A percentile compares a stretch with the other conserved stretches of the same genome.
Evolutionary conservation across 2,797 vertebrate species (phyloP).

Genomic region (Scarus forsteni): DNA sequence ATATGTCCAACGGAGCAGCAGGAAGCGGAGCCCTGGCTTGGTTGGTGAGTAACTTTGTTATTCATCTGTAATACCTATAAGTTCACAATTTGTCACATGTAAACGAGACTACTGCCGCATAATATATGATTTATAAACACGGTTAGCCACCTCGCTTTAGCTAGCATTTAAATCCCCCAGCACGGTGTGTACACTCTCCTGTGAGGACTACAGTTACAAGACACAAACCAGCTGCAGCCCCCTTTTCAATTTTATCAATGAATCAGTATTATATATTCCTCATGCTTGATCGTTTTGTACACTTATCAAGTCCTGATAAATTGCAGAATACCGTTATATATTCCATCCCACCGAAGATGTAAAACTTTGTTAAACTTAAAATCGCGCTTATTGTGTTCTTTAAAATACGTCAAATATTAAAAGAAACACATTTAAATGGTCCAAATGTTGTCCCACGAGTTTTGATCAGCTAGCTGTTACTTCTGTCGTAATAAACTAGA

Average conservation of each 20-base stretch:
- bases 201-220: not conserved
- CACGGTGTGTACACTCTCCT: not conserved
- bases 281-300: not conserved
- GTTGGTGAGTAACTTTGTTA: slow-evolving; percentile 87
- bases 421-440: too few species aligned
- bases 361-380: too few species aligned
- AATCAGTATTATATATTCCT: not conserved
- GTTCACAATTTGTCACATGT: not conserved
- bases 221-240: not conserved
- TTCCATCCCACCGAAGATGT: not conserved
- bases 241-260: slow-evolving; percentile 2
- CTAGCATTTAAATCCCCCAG: slow-evolving; percentile 44
- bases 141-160: not conserved
- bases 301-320: too few species aligned
- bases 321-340: too few species aligned
- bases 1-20: slow-evolving; percentile 89
- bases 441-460: too few species aligned
- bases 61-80: not conserved
- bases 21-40: slow-evolving; percentile 91
- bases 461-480: too few species aligned
- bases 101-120: accelerated
- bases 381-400: not conserved
- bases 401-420: too few species aligned
- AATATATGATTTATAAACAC: not conserved
- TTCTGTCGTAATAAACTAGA: too few species aligned